These are phyloP conservation scores for Agrochola litura DNA, from an alignment of 2,888 invertebrate genomes.

Conservation along the genomic window DNA sequence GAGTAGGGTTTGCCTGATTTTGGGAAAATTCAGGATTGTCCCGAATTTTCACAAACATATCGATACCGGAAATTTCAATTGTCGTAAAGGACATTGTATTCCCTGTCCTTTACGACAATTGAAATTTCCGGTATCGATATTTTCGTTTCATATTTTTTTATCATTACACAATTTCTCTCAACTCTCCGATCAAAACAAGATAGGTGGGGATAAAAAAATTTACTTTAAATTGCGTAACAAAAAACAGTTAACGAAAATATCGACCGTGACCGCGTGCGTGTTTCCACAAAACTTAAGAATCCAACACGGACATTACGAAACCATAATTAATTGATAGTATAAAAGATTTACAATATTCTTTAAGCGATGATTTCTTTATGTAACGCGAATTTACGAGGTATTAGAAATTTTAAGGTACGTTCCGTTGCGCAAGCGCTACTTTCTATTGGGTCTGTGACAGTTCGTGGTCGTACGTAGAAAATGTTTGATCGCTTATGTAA, in stretches of 20 bases:
- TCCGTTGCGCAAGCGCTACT: slow-evolving; percentile 73
- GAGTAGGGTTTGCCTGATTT: neutral
- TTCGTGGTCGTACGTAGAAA: slow-evolving; percentile 64
- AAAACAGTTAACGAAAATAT: slow-evolving; percentile 47
- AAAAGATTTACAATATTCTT: slow-evolving; percentile 67
- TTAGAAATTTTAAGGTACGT: slow-evolving; percentile 75
- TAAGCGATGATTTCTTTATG: slow-evolving; percentile 71
- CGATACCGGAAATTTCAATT: no score
- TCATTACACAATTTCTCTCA: neutral
- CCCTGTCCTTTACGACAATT: no score
- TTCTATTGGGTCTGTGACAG: slow-evolving; percentile 73
- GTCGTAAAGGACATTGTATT: no score
- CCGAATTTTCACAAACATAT: neutral
- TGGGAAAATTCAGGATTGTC: neutral
- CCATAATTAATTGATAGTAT: slow-evolving; percentile 66
- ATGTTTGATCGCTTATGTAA: slow-evolving; percentile 69
- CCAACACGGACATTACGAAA: slow-evolving; percentile 50
- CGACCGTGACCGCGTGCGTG: slow-evolving; percentile 57
- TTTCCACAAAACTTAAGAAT: slow-evolving; percentile 35
- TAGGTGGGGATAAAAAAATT: neutral
- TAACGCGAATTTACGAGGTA: slow-evolving; percentile 72
- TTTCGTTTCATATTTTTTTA: no score
- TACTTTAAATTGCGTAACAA: slow-evolving; percentile 47
- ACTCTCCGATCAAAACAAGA: slow-evolving; percentile 15
- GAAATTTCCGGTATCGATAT: no score